phyloP scores from a whole-genome alignment of 1,140 invertebrate genomes.

The Asbolus verrucosus region DNA sequence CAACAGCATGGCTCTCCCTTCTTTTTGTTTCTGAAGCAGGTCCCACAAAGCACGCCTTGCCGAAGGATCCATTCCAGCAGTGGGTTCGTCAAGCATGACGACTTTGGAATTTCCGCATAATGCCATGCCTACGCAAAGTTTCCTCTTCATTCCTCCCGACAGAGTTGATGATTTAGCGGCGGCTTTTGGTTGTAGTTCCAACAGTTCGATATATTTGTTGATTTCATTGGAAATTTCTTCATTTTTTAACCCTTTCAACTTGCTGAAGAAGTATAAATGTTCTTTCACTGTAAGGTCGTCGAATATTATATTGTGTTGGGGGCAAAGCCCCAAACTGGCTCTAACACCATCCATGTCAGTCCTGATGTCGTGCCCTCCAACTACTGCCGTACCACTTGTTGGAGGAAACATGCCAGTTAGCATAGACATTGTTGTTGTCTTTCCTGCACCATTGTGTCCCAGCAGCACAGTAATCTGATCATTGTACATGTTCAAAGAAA shows the following conservation, averaged over 20 bases:
- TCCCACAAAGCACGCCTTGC: conserved; percentile 93
- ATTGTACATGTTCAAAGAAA: conserved; percentile 77
- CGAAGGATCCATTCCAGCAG: conserved; percentile 95
- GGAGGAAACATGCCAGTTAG: conserved; percentile 79
- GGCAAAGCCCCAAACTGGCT: conserved; percentile 85
- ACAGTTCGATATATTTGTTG: conserved; percentile 74
- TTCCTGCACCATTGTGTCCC: conserved; percentile 81
- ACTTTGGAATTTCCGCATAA: conserved; percentile 76
- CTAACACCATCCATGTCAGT: conserved; percentile 72
- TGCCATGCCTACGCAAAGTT: conserved; percentile 83
- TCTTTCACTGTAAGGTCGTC: conserved; percentile 90
- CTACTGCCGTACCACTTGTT: conserved; percentile 74
- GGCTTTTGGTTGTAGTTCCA: conserved; percentile 72
- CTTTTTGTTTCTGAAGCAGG: conserved; percentile 73
- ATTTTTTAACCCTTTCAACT: conserved; percentile 78
- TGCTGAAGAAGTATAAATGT: conserved; percentile 89
- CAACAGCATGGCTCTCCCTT: conserved; percentile 77
- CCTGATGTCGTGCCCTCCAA: conserved; percentile 77
- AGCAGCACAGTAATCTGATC: conserved; percentile 78
- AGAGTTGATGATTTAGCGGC: conserved; percentile 71
- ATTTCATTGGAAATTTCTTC: conserved; percentile 69
- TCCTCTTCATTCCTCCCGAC: conserved; percentile 89
- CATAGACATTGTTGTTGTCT: conserved; percentile 85
- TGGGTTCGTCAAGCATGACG: conserved; percentile 94
- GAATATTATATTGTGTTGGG: conserved; percentile 96